phyloP scores from a whole-genome alignment of 2,888 invertebrate genomes.

The Heterodera filipjevi region DNA sequence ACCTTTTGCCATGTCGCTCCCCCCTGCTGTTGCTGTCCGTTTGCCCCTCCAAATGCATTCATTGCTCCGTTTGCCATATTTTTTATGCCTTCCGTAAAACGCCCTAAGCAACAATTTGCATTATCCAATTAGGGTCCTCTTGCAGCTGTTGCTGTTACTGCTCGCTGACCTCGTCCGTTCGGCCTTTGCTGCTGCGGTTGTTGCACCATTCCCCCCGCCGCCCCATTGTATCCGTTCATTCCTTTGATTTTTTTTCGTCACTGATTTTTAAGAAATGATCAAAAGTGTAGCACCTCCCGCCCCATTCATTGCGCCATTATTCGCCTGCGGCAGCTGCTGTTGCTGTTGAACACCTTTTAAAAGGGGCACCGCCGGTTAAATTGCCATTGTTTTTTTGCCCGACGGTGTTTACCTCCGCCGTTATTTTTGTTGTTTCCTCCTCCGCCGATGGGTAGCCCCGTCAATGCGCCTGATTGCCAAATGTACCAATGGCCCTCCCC shows the following conservation, averaged over 20 bases:
- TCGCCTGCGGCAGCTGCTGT: background rate
- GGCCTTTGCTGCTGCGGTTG: background rate
- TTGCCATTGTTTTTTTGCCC: too few relatives aligned
- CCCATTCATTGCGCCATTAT: background rate
- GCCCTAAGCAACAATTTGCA: background rate
- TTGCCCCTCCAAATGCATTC: background rate
- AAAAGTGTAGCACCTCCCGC: background rate
- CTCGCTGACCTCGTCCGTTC: background rate
- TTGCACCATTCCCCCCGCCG: background rate
- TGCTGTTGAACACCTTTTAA: background rate
- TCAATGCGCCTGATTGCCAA: background rate
- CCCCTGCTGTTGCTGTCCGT: background rate
- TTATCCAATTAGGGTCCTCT: background rate
- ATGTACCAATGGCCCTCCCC: too few relatives aligned
- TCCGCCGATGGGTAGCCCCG: background rate
- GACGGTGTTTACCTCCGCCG: background rate
- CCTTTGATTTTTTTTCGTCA: background rate
- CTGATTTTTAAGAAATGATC: background rate
- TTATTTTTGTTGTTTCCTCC: background rate
- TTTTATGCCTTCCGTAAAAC: background rate
- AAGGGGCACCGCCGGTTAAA: background rate
- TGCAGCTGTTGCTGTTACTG: background rate
- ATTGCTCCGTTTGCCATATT: background rate
- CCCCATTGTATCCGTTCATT: background rate
- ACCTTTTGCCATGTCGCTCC: background rate